These are phyloP conservation scores for Lepidurus arcticus DNA, from an alignment of 1,140 invertebrate genomes.

Conservation along the genomic window DNA sequence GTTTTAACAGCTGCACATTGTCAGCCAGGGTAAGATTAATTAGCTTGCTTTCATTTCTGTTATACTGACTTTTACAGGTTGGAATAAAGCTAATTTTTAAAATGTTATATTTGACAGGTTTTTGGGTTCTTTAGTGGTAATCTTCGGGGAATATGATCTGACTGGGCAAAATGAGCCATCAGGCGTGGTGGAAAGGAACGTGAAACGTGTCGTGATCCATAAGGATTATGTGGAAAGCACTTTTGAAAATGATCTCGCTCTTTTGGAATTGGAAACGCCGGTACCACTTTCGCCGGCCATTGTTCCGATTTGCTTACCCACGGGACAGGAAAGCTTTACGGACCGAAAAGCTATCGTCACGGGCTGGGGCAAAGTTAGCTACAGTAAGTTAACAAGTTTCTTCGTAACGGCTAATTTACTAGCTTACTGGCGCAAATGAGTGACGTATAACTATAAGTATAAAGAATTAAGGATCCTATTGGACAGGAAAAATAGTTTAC, in stretches of 20 bases:
- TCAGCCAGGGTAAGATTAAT: conserved; percentile 70
- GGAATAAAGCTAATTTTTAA: not conserved
- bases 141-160: conserved; percentile 85
- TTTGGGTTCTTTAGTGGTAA: conserved; percentile 77
- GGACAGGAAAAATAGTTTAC: no score
- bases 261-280: conserved; percentile 74
- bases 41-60: conserved; percentile 28
- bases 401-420: no score
- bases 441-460: no score
- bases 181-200: conserved; percentile 70
- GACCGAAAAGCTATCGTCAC: conserved; percentile 77
- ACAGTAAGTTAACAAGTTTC: conserved; percentile 46
- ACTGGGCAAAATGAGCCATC: conserved; percentile 71
- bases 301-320: conserved; percentile 85
- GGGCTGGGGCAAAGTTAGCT: conserved; percentile 63
- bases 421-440: no score
- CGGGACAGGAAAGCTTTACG: conserved; percentile 69
- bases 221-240: conserved; percentile 79
- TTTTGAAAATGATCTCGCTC: conserved; percentile 83
- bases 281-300: conserved; percentile 81
- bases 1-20: conserved; percentile 90
- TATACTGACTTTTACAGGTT: conserved; percentile 3
- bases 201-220: conserved; percentile 80
- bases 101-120: conserved; percentile 55
- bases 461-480: no score